Conservation (phyloP, 2,888 invertebrate genomes). For the Philaethria dido region DNA sequence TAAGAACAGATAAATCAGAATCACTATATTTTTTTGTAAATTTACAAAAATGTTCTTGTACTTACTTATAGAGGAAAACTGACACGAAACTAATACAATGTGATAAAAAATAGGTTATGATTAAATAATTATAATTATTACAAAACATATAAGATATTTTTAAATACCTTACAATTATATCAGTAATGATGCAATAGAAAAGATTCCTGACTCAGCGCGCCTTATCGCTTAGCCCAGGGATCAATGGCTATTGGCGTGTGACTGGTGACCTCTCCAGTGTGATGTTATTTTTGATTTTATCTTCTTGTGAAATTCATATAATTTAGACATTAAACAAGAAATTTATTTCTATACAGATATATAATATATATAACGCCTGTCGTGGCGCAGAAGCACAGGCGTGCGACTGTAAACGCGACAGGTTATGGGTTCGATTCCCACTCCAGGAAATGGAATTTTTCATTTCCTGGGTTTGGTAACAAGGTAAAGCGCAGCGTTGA, state of each 20-base stretch:
- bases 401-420: too few species aligned
- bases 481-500: too few species aligned
- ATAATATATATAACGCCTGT: too few species aligned
- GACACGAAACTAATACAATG: background rate
- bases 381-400: too few species aligned
- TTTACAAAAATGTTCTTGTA: too few species aligned
- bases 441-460: too few species aligned
- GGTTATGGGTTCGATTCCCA: too few species aligned
- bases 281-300: constrained; percentile 9
- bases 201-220: constrained; percentile 41
- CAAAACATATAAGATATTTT: background rate
- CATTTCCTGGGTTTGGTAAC: too few species aligned
- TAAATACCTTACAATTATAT: background rate
- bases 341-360: too few species aligned
- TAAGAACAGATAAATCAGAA: too few species aligned
- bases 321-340: background rate
- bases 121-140: background rate
- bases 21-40: too few species aligned
- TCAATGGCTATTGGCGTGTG: constrained; percentile 22
- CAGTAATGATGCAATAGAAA: constrained; percentile 49
- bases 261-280: constrained; percentile 28
- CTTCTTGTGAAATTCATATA: background rate
- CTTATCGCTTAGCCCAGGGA: constrained; percentile 28
- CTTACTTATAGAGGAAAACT: background rate
- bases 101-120: background rate